These are phyloP conservation scores for Embiotoca jacksoni DNA, from an alignment of 2,113 vertebrate species.

Conservation along the genomic window DNA sequence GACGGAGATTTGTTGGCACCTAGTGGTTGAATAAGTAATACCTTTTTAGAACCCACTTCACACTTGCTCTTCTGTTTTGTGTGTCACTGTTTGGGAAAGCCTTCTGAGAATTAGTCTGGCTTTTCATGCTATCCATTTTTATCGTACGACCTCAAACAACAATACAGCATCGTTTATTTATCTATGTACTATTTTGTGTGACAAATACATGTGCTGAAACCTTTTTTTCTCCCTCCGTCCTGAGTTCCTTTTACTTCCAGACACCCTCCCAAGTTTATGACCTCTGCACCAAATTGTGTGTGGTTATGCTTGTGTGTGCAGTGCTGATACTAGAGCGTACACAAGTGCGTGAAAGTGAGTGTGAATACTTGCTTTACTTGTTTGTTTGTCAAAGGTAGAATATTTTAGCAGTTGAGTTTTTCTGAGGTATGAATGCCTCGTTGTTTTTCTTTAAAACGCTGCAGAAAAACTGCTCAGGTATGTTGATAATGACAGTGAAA, in stretches of 20 bases:
- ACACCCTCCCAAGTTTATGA: not conserved
- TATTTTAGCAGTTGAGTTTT: not conserved
- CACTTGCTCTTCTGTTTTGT: too few species aligned
- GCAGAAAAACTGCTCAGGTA: constrained; percentile 33
- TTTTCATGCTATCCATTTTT: too few species aligned
- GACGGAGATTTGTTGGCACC: constrained; percentile 29
- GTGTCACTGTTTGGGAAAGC: too few species aligned
- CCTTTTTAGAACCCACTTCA: too few species aligned
- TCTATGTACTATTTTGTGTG: too few species aligned
- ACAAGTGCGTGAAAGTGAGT: not conserved
- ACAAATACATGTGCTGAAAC: too few species aligned
- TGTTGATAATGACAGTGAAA: constrained; percentile 28
- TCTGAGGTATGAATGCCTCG: constrained; percentile 2
- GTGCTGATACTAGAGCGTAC: not conserved
- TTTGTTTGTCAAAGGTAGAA: not conserved
- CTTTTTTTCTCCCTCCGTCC: not conserved
- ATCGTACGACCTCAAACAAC: too few species aligned
- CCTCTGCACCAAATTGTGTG: constrained; percentile 11
- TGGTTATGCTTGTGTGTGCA: not conserved
- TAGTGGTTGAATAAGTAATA: constrained; percentile 12
- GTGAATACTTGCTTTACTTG: not conserved
- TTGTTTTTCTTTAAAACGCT: constrained; percentile 6
- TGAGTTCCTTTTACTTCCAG: not conserved
- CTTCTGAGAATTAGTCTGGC: too few species aligned
- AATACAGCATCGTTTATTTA: not conserved